These are phyloP conservation scores for Pogonocichla stellata DNA, from an alignment of 2,113 vertebrate genomes.

Conservation along the genomic window DNA sequence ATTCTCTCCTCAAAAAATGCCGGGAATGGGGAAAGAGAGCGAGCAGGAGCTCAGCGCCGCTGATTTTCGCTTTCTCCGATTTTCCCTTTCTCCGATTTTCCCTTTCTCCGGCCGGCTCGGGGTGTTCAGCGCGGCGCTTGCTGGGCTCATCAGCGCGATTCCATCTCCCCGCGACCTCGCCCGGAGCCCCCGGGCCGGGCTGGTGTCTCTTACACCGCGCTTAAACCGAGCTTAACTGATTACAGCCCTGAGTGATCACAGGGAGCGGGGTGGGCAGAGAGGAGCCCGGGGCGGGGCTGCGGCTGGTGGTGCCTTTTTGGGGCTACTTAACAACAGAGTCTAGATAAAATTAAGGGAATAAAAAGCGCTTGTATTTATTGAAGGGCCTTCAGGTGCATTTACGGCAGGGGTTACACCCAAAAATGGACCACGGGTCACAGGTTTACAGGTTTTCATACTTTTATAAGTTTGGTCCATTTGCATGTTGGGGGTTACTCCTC, in stretches of 20 bases:
- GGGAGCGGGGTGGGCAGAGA: not conserved
- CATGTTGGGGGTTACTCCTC: not conserved
- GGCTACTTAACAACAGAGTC: not conserved
- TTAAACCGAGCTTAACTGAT: slow-evolving; percentile 87
- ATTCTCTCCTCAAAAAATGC: not conserved
- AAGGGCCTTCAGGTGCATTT: not conserved
- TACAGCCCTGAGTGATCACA: slow-evolving; percentile 70
- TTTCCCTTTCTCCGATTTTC: no score
- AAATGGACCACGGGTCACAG: not conserved
- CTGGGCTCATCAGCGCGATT: not conserved
- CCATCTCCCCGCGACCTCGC: slow-evolving; percentile 34
- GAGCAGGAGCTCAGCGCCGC: not conserved
- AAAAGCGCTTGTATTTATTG: fast-evolving
- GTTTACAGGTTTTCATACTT: not conserved
- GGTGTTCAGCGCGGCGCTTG: not conserved
- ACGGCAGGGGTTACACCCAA: not conserved
- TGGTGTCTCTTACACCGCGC: slow-evolving; percentile 81
- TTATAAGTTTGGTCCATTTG: not conserved
- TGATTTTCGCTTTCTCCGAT: not conserved
- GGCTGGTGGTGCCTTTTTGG: not conserved
- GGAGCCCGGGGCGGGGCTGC: not conserved
- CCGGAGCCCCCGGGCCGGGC: slow-evolving; percentile 21
- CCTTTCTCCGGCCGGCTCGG: not conserved
- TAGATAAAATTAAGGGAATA: not conserved
- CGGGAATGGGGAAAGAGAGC: not conserved